phyloP scores from a whole-genome alignment of 2,888 invertebrate species.

The Tetragonisca angustula region DNA sequence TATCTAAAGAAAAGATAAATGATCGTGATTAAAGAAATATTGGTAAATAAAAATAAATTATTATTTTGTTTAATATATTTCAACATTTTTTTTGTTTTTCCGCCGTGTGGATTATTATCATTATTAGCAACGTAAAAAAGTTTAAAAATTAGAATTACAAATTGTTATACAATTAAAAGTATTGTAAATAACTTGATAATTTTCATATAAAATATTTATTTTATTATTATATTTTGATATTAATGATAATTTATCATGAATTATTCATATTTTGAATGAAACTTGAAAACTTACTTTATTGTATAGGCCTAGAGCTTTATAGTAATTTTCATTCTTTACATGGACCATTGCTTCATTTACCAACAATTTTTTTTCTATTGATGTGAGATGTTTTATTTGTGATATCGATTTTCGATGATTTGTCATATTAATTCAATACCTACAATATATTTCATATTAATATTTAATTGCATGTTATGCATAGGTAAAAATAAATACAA shows the following conservation, averaged over 20 bases:
- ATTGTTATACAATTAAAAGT: background rate
- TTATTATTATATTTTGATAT: background rate
- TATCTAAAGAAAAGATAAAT: background rate
- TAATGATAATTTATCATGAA: background rate
- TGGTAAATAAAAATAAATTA: background rate
- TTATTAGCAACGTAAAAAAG: background rate
- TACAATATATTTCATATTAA: conserved; percentile 38
- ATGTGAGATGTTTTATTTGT: conserved; percentile 41
- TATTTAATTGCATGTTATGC: background rate
- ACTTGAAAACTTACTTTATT: conserved; percentile 86
- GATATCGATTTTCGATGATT: conserved; percentile 52
- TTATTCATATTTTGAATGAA: conserved; percentile 4
- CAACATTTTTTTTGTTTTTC: background rate
- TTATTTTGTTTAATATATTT: background rate
- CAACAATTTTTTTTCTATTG: conserved; percentile 87
- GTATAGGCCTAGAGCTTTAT: conserved; percentile 89
- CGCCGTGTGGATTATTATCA: too few species aligned
- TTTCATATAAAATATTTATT: background rate
- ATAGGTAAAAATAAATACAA: background rate
- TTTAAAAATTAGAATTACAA: background rate
- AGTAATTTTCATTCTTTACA: conserved; percentile 90
- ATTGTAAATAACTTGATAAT: background rate
- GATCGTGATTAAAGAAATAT: background rate
- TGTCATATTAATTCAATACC: conserved; percentile 49
- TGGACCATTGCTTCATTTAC: conserved; percentile 92